Evolutionary conservation across 1,140 invertebrate genomes (phyloP).

Genomic region (Drosophila mojavensis): DNA sequence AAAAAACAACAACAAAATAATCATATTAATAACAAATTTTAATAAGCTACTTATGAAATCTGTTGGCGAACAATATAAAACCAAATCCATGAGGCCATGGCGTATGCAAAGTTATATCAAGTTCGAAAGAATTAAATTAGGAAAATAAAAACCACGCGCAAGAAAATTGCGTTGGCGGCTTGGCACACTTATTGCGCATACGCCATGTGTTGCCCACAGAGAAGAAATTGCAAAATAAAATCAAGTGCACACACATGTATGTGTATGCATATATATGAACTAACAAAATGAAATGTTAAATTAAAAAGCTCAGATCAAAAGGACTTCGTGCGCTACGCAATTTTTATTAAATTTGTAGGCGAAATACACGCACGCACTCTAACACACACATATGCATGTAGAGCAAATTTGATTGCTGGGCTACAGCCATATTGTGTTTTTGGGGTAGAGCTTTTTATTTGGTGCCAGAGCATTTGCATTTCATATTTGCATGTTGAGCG

Average conservation of each 20-base stretch:
- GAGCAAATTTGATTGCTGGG: no score
- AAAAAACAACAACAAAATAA: conserved; percentile 4
- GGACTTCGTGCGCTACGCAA: conserved; percentile 61
- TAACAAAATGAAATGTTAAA: conserved; percentile 61
- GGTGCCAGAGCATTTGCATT: conserved; percentile 72
- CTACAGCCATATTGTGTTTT: neutral
- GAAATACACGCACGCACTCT: neutral
- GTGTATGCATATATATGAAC: conserved; percentile 1
- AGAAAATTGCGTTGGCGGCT: conserved; percentile 43
- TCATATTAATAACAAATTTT: conserved; percentile 43
- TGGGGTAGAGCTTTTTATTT: conserved; percentile 60
- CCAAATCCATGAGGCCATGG: conserved; percentile 11
- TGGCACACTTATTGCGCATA: conserved; percentile 62
- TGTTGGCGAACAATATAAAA: conserved; percentile 9
- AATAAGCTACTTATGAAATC: conserved; percentile 52
- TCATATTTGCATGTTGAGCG: conserved; percentile 75
- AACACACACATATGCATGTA: neutral
- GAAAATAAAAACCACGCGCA: neutral
- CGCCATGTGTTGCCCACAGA: conserved; percentile 59
- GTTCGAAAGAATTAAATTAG: conserved; percentile 10
- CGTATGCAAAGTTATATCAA: conserved; percentile 40
- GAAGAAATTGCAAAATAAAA: conserved; percentile 15
- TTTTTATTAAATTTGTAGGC: conserved; percentile 55
- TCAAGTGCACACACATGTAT: neutral
- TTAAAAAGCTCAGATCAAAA: conserved; percentile 79